Base-by-base conservation (phyloP, 2,797 vertebrate genomes). In the Liparis tanakae region DNA sequence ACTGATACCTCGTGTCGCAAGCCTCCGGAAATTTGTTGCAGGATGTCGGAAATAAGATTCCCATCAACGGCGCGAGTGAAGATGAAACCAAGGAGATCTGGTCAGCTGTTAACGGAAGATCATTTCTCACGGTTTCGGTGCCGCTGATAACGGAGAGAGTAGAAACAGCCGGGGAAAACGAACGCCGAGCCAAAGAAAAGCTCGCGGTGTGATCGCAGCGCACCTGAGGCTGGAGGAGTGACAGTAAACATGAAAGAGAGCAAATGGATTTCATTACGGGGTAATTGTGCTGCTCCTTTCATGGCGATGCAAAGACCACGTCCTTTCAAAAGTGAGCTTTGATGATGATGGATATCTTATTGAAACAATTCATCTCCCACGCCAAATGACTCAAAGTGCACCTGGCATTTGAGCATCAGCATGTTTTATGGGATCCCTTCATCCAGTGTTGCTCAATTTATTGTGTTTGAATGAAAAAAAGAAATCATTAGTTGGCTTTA, bases 11-110 rank as follows among this genome's bases (percentile, higher is more conserved):
- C 39, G 30, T 66, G 82, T 88, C 80, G 79, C 88, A 72, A 75
- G 72, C 76, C 74, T 64, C 77, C 77, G 87, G 88, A 93, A 92
- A 94, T 89, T 81, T 91, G 90, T 90, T 80, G 79, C 87, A 88
- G 90, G 89, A 93, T 87, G 87, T 75, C 75, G 82, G 83, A 89
- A 91, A 92, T 88, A 79, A 83, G 86, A 93, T 83, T 90, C 87
- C 86, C 67, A 63, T 88, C 83, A 72, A 60, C 61, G 63, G 65
- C 8, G 63, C 58, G 25, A 20, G 62, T 20, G 5, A 79, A 76
- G 77, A 81, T 73, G 81, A 89, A 87, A 85, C 63, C 82, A 75
- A 82, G 65, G 54, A 62, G 67, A 79, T 59, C 50, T 61, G 70
- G 57, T 83, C 70, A 54, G 82, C 83, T 72, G 79, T 86, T 84